Base-by-base conservation (phyloP, 2,888 invertebrate species). In the Cephus nigrinus region DNA sequence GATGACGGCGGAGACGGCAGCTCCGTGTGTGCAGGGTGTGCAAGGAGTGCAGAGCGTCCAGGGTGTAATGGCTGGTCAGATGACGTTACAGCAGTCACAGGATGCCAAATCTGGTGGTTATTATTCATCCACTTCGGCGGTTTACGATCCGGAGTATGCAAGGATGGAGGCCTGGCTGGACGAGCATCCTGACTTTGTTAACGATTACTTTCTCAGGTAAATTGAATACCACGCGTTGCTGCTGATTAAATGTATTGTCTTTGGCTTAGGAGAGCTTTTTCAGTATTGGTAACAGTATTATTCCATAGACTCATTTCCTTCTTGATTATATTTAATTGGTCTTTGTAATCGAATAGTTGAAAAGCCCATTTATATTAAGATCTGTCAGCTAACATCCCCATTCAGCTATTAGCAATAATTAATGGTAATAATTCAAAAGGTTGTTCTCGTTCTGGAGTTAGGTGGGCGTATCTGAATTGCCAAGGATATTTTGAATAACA, bases 91-190 rank as follows among this genome's bases (percentile, higher is more conserved):
- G 81, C 88, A 89, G 84, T 83, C 87, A 80, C 88, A 89, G 79
- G 88, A 88, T 83, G 84, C 84, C 75, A 88, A 88, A 82, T 81
- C 84, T 75, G 86, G 87, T 75, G 84, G 84, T 76, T 88, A 89
- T 76, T 88, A 87, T 77, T 85, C 88, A 69, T 87, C 87, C 23
- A 87, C 88, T 30, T 85, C 89, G 68, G 85, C 87, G 73, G 86
- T 94, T 91, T 97, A 97, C 92, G 96, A 97, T 92, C 95, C 96
- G 84, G 97, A 97, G 92, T 96, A 96, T 92, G 96, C 97, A 79
- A 95, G 96, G 84, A 97, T 98, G 93, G 98, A 98, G 93, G 95
- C 97, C 87, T 98, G 98, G 98, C 95, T 98, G 86, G 98, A 98
- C 92, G 98, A 98, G 92, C 98, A 98, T 93, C 98, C 97, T 86